Evolutionary conservation across 2,888 invertebrate genomes (phyloP), one percentile per base, ranked within the genome.

Genomic region (Phaedon cochleariae): DNA sequence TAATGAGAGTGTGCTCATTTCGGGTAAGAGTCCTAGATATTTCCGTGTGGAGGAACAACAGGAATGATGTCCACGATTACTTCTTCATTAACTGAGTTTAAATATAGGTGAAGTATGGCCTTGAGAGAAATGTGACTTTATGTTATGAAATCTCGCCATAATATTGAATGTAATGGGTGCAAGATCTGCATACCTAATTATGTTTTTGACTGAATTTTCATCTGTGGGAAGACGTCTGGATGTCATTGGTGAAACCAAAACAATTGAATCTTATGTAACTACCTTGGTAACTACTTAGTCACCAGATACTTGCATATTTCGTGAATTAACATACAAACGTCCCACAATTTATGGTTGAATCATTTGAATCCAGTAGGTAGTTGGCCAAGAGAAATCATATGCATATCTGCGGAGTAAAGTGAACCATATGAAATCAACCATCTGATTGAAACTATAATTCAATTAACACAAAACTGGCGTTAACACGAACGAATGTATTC

Each of bases 241-340:
- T 31, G 29, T 53, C 29, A 53, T 31, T n/a, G 20, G 18, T 49
- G n/a, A 9, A 18, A 26, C 18, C 52, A 18, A 52, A 53, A 59
- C 49, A 57, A 48, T 51, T 51, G 51, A 51, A 21, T 29, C 37
- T 62, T 62, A 41, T 15, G 52, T 57, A 58, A 62, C 18, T 17
- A n/a, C n/a, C n/a, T n/a, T n/a, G n/a, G n/a, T n/a, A n/a, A n/a
- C n/a, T n/a, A n/a, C 18, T 62, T 62, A 65, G 49, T 65, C 62
- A 65, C 46, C 45, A 31, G 37, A 37, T 62, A 58, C 34, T 63
- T 67, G 63, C 63, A 63, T 49, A 63, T 67, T 66, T 63, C 46
- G 59, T 29, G 37, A 67, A 67, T 67, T 63, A 63, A n/a, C 66
- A 67, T 67, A 62, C 22, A 59, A 65, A 65, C 61, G 45, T 48